Conservation (phyloP, 1,140 invertebrate genomes). For the Goniozus legneri region DNA sequence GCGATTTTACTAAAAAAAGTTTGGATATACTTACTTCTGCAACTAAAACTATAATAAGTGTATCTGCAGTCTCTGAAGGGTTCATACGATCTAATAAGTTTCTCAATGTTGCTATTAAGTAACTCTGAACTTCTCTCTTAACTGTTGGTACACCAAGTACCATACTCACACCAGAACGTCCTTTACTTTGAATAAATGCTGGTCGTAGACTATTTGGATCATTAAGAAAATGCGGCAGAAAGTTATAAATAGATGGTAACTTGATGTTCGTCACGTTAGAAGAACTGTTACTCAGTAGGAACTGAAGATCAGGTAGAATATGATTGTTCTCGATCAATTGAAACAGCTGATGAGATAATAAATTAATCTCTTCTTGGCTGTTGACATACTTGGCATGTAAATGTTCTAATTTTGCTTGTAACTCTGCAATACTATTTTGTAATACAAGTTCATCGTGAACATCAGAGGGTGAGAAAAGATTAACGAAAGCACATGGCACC, state of each 20-base stretch:
- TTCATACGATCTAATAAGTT: slow-evolving; percentile 82
- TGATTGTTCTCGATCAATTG: slow-evolving; percentile 42
- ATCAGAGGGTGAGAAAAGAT: slow-evolving; percentile 42
- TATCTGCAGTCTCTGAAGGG: slow-evolving; percentile 71
- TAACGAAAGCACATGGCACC: slow-evolving; percentile 42
- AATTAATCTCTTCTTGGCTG: slow-evolving; percentile 54
- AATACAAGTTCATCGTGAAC: slow-evolving; percentile 55
- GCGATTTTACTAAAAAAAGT: not conserved
- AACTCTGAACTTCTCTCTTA: slow-evolving; percentile 82
- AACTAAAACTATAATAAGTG: slow-evolving; percentile 86
- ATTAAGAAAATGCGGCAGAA: slow-evolving; percentile 82
- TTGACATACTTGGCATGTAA: slow-evolving; percentile 57
- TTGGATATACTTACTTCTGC: slow-evolving; percentile 65
- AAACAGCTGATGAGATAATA: slow-evolving; percentile 43
- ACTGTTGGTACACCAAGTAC: slow-evolving; percentile 89
- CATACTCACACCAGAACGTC: slow-evolving; percentile 71
- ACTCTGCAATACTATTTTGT: slow-evolving; percentile 59
- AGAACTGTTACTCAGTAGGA: slow-evolving; percentile 40
- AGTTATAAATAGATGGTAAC: slow-evolving; percentile 78
- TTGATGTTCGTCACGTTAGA: slow-evolving; percentile 47
- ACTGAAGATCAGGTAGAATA: slow-evolving; percentile 44
- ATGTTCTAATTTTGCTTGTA: slow-evolving; percentile 59
- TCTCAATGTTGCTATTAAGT: slow-evolving; percentile 82
- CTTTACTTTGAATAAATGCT: slow-evolving; percentile 72
- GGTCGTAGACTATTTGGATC: slow-evolving; percentile 75